phyloP scores from a whole-genome alignment of 2,888 invertebrate genomes.

The Stenchaetothrips biformis region DNA sequence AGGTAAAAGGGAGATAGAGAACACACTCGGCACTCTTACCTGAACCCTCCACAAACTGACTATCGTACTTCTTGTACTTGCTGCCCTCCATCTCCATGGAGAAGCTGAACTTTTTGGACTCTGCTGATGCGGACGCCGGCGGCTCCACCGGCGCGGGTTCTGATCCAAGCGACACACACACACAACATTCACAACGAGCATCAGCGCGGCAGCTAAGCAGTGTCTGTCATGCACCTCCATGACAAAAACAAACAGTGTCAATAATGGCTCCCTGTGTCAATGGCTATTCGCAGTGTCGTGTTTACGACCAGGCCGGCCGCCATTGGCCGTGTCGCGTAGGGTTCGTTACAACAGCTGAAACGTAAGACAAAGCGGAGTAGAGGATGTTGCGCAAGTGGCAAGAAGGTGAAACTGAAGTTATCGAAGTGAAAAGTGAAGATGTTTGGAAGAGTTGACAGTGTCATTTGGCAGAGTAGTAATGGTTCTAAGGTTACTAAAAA shows the following conservation, averaged over 20 bases:
- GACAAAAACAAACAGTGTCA: too few relatives aligned
- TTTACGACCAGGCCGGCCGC: background rate
- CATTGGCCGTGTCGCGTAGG: too few relatives aligned
- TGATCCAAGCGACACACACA: conserved; percentile 46
- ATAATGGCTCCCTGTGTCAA: too few relatives aligned
- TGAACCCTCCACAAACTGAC: conserved; percentile 54
- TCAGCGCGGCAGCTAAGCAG: conserved; percentile 21
- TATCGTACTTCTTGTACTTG: conserved; percentile 69
- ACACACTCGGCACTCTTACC: conserved; percentile 1
- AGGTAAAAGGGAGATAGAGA: background rate
- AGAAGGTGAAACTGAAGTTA: background rate
- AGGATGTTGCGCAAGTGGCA: background rate
- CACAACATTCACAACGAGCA: conserved; percentile 18
- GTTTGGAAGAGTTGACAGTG: background rate
- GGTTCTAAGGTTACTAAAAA: background rate
- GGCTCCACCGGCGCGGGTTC: conserved; percentile 53
- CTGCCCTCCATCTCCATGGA: conserved; percentile 62
- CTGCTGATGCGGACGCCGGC: conserved; percentile 39
- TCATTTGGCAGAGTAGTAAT: background rate
- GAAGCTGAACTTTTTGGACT: conserved; percentile 40
- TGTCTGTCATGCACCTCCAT: background rate
- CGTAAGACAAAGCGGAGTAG: background rate
- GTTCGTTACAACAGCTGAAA: background rate
- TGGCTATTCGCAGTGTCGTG: too few relatives aligned
- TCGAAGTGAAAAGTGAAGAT: background rate